These are phyloP conservation scores for Microplitis demolitor DNA, from an alignment of 1,140 invertebrate genomes.

Conservation along the genomic window DNA sequence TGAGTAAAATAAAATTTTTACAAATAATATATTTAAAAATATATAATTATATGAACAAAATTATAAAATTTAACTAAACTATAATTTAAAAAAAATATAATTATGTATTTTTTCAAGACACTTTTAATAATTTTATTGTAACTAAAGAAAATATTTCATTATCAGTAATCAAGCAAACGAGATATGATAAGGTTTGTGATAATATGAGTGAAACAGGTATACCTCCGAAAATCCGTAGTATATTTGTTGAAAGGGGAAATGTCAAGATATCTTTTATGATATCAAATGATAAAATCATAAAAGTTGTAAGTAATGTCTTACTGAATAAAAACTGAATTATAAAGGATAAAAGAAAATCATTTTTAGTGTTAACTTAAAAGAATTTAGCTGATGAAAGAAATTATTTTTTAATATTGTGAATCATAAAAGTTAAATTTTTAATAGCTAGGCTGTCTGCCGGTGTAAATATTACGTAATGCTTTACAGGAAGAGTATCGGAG, in stretches of 20 bases:
- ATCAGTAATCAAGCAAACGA: constrained; percentile 28
- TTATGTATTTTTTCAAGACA: not conserved
- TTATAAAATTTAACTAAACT: not conserved
- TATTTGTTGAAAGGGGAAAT: constrained; percentile 12
- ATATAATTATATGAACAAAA: not conserved
- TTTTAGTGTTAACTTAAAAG: not conserved
- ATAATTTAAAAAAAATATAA: not conserved
- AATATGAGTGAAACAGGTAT: constrained; percentile 34
- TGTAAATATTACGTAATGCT: constrained; percentile 28
- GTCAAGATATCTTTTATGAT: constrained; percentile 12
- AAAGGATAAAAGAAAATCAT: no score
- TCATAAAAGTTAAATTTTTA: not conserved
- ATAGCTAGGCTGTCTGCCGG: not conserved
- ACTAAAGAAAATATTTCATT: constrained; percentile 24
- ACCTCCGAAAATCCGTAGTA: constrained; percentile 30
- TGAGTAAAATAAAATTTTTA: no score
- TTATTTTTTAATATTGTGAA: no score
- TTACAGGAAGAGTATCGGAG: not conserved
- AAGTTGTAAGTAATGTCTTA: not conserved
- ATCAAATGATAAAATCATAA: not conserved
- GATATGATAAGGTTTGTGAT: constrained; percentile 38
- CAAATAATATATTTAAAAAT: not conserved
- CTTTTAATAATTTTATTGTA: not conserved
- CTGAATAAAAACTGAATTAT: no score
- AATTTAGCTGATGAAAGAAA: no score